phyloP scores from a whole-genome alignment of 1,140 invertebrate genomes.

The Aphis gossypii region DNA sequence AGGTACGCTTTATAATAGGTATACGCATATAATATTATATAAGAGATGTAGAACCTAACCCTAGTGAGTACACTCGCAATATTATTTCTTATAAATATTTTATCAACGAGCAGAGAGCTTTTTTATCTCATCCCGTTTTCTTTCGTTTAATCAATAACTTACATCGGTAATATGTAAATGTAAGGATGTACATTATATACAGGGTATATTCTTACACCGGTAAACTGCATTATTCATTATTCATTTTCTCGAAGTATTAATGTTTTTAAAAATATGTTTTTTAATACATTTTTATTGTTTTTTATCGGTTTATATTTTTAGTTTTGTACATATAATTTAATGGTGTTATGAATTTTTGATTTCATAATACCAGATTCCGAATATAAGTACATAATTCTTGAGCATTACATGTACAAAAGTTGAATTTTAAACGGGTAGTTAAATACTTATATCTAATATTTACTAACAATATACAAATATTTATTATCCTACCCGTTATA shows the following conservation, averaged over 20 bases:
- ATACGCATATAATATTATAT: not conserved
- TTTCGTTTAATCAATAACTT: not conserved
- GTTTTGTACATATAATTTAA: not conserved
- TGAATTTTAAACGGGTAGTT: not conserved
- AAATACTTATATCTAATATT: too few species aligned
- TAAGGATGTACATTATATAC: not conserved
- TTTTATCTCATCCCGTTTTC: not conserved
- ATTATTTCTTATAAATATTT: constrained; percentile 15
- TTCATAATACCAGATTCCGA: not conserved
- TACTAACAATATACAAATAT: too few species aligned
- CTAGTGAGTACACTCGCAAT: not conserved
- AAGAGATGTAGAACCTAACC: not conserved
- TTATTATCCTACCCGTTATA: too few species aligned
- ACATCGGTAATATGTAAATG: not conserved
- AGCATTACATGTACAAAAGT: not conserved
- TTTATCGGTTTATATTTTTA: not conserved
- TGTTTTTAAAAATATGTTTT: not conserved
- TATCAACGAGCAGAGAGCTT: constrained; percentile 6
- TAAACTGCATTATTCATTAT: not conserved
- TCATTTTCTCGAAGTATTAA: not conserved
- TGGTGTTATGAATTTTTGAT: not conserved
- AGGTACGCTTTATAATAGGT: not conserved
- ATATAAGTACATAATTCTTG: not conserved
- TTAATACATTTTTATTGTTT: not conserved
- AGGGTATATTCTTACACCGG: not conserved